A percentile compares a stretch with the other conserved stretches of the same genome.
Evolutionary conservation across 2,888 invertebrate genomes (phyloP).

Genomic region (Tipula helvola): DNA sequence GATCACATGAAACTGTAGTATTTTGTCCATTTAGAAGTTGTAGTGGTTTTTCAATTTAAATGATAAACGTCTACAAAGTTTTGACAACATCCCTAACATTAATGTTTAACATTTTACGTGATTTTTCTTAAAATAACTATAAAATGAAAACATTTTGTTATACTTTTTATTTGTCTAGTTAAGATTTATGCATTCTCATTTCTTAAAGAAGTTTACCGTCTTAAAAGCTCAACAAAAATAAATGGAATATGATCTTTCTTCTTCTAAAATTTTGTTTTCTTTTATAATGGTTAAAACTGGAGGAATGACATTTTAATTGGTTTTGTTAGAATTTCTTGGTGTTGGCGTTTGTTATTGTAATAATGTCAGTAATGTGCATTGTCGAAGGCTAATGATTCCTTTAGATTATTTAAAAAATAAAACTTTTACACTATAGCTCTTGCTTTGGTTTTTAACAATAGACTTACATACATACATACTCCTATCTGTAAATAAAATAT

Average conservation of each 20-base stretch:
- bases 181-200: not conserved
- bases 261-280: not conserved
- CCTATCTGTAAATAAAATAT: too few species aligned
- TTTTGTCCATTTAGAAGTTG: not conserved
- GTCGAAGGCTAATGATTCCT: too few species aligned
- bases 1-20: not conserved
- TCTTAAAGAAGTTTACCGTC: not conserved
- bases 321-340: not conserved
- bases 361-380: too few species aligned
- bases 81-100: not conserved
- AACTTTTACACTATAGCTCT: too few species aligned
- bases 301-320: not conserved
- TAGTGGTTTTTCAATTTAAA: not conserved
- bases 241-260: not conserved
- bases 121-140: not conserved
- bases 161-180: not conserved
- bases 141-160: not conserved
- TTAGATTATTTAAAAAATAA: too few species aligned
- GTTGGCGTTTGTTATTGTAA: not conserved
- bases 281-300: not conserved
- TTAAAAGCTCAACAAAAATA: not conserved
- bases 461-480: too few species aligned
- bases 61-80: not conserved
- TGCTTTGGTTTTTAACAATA: too few species aligned
- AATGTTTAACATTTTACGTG: not conserved